phyloP scores from a whole-genome alignment of 2,888 invertebrate genomes.

The Petrolisthes cinctipes region DNA sequence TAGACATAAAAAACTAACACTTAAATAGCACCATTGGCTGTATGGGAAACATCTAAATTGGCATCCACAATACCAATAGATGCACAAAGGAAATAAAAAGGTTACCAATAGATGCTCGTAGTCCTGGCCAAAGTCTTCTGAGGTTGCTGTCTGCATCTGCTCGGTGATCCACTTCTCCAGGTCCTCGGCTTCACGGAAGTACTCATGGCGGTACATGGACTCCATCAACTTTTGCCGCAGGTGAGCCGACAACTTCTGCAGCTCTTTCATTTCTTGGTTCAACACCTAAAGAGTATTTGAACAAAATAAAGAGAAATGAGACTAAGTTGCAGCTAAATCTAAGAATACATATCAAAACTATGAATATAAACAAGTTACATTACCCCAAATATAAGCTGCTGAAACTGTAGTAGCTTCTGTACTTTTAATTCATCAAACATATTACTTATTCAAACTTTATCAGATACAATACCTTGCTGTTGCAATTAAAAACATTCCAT shows the following conservation, averaged over 20 bases:
- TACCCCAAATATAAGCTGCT: too few relatives aligned
- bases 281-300: slow-evolving; percentile 68
- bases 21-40: too few relatives aligned
- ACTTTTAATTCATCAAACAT: too few relatives aligned
- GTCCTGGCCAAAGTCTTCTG: slow-evolving; percentile 95
- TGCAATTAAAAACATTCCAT: too few relatives aligned
- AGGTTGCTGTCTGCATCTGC: slow-evolving; percentile 87
- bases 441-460: too few relatives aligned
- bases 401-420: too few relatives aligned
- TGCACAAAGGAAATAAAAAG: background rate
- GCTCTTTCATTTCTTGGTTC: slow-evolving; percentile 81
- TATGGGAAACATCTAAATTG: too few relatives aligned
- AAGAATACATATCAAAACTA: background rate
- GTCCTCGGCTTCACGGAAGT: slow-evolving; percentile 89
- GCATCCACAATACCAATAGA: too few relatives aligned
- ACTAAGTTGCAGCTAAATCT: background rate
- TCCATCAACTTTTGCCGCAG: slow-evolving; percentile 90
- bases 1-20: too few relatives aligned
- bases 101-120: slow-evolving; percentile 87
- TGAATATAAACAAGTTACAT: background rate
- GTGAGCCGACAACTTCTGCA: slow-evolving; percentile 84
- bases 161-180: slow-evolving; percentile 93
- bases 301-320: background rate
- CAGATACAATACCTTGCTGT: too few relatives aligned
- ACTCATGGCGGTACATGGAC: slow-evolving; percentile 90